These are phyloP conservation scores for Bujurquina vittata DNA, from an alignment of 2,113 vertebrate genomes.

Conservation along the genomic window DNA sequence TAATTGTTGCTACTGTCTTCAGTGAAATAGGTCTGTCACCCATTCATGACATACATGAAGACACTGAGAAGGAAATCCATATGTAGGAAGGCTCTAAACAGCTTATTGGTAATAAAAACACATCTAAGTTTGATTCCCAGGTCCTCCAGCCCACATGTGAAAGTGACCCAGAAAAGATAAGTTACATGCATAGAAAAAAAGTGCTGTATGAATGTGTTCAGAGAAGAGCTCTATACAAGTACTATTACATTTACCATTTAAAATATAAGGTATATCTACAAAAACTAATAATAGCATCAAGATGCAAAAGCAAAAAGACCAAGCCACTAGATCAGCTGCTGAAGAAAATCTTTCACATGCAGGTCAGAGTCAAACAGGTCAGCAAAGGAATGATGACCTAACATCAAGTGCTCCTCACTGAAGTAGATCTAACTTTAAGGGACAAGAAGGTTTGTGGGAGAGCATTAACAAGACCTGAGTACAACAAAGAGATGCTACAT, in stretches of 20 bases:
- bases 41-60: constrained; percentile 15
- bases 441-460: background rate
- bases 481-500: background rate
- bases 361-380: background rate
- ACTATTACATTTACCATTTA: background rate
- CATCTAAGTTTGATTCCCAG: background rate
- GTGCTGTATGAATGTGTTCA: background rate
- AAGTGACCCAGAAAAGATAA: background rate
- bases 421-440: background rate
- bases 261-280: background rate
- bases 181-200: background rate
- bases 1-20: constrained; percentile 17
- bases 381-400: background rate
- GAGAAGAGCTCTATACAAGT: background rate
- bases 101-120: background rate
- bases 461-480: background rate
- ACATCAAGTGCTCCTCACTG: no score
- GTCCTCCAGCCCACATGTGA: background rate
- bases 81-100: background rate
- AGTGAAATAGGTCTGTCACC: constrained; percentile 19
- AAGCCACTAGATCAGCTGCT: background rate
- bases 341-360: background rate
- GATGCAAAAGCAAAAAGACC: background rate
- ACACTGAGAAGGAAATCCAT: background rate
- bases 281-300: background rate